Evolutionary conservation across 53 echinoderm and acorn worm species (phyloP).

Genomic region (Holothuria leucospilota): DNA sequence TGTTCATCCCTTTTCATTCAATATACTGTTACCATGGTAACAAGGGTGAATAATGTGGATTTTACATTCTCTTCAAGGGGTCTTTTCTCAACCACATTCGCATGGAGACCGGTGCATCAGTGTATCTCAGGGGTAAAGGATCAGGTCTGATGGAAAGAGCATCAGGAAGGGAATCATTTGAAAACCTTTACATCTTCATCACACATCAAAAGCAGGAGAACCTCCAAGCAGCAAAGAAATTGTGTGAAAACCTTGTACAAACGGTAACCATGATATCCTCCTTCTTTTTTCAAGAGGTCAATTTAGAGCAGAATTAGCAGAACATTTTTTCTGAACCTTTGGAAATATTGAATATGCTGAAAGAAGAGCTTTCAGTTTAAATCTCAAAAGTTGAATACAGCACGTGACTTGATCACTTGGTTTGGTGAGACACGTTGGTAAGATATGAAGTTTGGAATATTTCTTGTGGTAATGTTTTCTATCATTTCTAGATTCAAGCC

Average conservation of each 20-base stretch:
- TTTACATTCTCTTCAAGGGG: slow-evolving; percentile 29
- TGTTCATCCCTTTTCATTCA: too few species aligned
- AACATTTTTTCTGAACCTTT: too few species aligned
- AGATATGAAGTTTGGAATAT: too few species aligned
- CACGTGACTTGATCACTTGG: too few species aligned
- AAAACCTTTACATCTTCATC: slow-evolving; percentile 85
- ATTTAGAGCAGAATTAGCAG: too few species aligned
- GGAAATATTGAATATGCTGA: too few species aligned
- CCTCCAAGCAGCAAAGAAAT: slow-evolving; percentile 92
- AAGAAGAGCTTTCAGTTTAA: too few species aligned
- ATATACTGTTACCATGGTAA: too few species aligned
- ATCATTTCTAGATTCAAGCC: slow-evolving; percentile 70
- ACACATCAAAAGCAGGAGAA: slow-evolving; percentile 90
- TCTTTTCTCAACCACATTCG: slow-evolving; percentile 88
- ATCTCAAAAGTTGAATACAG: too few species aligned
- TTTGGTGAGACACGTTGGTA: too few species aligned
- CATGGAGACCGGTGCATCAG: slow-evolving; percentile 83
- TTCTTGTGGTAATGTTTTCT: too few species aligned
- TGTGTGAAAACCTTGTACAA: slow-evolving; percentile 93
- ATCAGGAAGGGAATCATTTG: slow-evolving; percentile 95
- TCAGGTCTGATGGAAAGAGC: slow-evolving; percentile 89
- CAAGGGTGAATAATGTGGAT: too few species aligned
- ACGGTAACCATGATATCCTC: slow-evolving; percentile 67
- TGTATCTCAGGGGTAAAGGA: slow-evolving; percentile 84
- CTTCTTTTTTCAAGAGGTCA: background rate